phyloP scores from a whole-genome alignment of 2,113 vertebrate genomes.

The Uria lomvia region DNA sequence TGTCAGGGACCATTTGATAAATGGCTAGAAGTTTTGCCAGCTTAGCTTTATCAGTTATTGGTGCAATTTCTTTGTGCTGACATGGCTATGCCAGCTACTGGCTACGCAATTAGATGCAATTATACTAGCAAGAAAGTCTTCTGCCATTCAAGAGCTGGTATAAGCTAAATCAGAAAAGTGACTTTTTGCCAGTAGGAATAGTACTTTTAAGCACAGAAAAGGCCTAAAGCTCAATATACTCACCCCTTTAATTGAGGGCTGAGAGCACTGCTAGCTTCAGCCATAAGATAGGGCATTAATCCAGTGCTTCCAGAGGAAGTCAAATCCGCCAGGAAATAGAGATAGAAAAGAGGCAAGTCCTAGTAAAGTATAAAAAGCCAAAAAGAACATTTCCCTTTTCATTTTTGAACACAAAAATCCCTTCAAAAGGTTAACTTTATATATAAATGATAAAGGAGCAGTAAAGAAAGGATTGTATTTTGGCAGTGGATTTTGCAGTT shows the following conservation, averaged over 20 bases:
- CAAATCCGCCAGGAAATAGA: constrained; percentile 51
- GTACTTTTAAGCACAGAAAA: not conserved
- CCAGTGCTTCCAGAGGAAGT: constrained; percentile 39
- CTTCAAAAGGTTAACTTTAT: constrained; percentile 27
- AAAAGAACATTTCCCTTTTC: constrained; percentile 33
- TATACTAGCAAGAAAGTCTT: not conserved
- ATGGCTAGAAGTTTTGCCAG: not conserved
- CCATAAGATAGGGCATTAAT: constrained; percentile 17
- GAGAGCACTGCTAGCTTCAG: not conserved
- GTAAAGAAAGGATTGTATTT: constrained; percentile 26
- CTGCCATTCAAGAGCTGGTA: not conserved
- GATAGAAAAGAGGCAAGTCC: constrained; percentile 2
- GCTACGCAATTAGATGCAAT: not conserved
- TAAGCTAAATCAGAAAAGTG: constrained; percentile 8
- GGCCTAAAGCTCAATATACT: not conserved
- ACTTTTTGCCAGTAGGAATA: not conserved
- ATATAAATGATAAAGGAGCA: constrained; percentile 41
- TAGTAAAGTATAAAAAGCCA: constrained; percentile 19
- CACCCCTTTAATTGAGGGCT: constrained; percentile 21
- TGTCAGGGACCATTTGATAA: not conserved
- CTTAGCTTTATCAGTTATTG: not conserved
- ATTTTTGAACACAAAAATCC: constrained; percentile 40
- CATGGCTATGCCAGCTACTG: not conserved
- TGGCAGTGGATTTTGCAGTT: constrained; percentile 32
- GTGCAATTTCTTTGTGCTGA: not conserved